These are phyloP conservation scores for Cydia splendana DNA, from an alignment of 1,140 invertebrate species.

Conservation along the genomic window DNA sequence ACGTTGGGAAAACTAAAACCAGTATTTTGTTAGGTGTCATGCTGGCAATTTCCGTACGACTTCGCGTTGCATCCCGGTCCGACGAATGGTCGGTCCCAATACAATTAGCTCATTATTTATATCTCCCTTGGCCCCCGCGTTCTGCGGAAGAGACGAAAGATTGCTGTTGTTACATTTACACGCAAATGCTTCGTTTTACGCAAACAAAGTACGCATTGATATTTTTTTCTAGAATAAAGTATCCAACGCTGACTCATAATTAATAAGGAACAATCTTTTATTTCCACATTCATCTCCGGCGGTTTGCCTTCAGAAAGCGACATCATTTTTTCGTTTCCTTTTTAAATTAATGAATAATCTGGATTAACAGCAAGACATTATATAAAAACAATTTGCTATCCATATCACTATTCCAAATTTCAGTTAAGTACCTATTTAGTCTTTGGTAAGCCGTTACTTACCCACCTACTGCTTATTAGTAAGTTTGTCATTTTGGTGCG, in stretches of 20 bases:
- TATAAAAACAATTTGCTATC: too few species aligned
- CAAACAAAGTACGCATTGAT: background rate
- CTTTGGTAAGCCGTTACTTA: too few species aligned
- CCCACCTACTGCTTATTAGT: too few species aligned
- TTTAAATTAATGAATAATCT: too few species aligned
- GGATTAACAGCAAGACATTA: too few species aligned
- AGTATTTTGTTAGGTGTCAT: background rate
- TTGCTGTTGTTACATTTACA: background rate
- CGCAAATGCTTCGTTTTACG: background rate
- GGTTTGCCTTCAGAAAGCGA: background rate
- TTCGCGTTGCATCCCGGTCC: constrained; percentile 49
- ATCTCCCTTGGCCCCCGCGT: constrained; percentile 45
- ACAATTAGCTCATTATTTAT: constrained; percentile 63
- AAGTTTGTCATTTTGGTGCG: too few species aligned
- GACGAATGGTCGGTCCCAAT: constrained; percentile 43
- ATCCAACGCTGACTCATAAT: background rate
- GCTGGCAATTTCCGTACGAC: constrained; percentile 29
- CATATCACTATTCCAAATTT: too few species aligned
- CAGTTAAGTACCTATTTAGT: too few species aligned
- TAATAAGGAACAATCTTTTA: background rate
- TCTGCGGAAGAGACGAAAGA: constrained; percentile 33
- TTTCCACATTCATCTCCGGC: background rate
- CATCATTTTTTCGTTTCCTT: too few species aligned
- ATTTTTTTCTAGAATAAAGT: background rate
- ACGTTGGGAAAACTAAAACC: background rate